phyloP scores from a whole-genome alignment of 2,113 vertebrate genomes.

The Uropsilus gracilis region DNA sequence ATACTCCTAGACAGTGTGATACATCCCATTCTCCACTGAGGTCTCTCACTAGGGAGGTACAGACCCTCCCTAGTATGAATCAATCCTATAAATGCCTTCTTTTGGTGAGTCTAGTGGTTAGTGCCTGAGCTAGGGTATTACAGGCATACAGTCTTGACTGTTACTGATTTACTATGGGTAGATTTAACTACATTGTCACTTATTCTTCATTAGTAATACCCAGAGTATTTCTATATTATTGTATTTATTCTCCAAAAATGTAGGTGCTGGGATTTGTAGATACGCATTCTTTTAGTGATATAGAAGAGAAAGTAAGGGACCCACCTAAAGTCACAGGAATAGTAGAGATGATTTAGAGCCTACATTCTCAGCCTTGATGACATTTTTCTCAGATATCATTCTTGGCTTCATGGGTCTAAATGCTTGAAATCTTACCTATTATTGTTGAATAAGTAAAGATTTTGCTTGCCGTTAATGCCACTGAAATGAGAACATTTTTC shows the following conservation, averaged over 20 bases:
- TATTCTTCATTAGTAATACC: neutral
- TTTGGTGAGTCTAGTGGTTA: too few species aligned
- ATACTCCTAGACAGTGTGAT: neutral
- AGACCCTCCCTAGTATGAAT: neutral
- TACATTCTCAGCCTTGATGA: neutral
- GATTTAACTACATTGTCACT: neutral
- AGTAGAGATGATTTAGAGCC: neutral
- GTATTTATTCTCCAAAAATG: neutral
- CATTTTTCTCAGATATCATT: neutral
- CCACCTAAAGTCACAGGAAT: neutral
- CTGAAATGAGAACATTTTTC: neutral
- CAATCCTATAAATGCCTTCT: neutral
- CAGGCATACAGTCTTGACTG: neutral
- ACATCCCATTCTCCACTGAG: neutral
- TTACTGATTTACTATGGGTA: neutral
- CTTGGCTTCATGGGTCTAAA: neutral
- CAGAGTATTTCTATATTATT: neutral
- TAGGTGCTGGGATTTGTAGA: neutral
- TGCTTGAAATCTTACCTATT: neutral
- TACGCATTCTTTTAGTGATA: neutral
- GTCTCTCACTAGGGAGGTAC: neutral
- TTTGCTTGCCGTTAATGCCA: neutral
- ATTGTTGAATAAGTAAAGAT: neutral
- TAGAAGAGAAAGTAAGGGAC: neutral
- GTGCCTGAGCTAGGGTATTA: neutral